Evolutionary conservation across 2,797 vertebrate species (phyloP), one percentile per base, ranked within the genome.

Genomic region (Pseudochirops corinnae): DNA sequence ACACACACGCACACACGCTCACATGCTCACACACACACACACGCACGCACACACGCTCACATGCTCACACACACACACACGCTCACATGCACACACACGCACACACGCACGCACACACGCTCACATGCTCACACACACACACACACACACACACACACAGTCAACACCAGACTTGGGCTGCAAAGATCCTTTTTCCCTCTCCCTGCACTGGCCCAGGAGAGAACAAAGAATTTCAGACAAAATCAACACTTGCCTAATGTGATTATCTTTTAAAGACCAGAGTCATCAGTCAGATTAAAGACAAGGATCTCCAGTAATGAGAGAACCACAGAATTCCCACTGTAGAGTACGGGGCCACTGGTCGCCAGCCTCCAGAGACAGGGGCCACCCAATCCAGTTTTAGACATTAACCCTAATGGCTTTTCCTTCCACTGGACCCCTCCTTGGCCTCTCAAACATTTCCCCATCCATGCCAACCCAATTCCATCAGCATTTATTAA

Each of bases 271-370:
- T 13, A 95, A 96, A 96, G 92, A 31, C 93, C 56, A 50, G 96
- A 94, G 28, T 92, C 94, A 96, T 95, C 95, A 97, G 74, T 13
- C 95, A 82, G 74, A 55, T 93, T 94, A 91, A 96, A 94, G 92
- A 24, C 9, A 24, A 2, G 94, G 58, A 62, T 4, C 31, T 62
- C 29, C 92, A 92, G 21, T 50, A 18, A 52, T 90, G 90, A 55
- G 50, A 74, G 93, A 94, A 55, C 31, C 33, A 24, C 82, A 92
- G 55, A 24, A 82, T 21, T 58, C 56, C 56, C 58, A 26, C 50
- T 26, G 46, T 13, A 90, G 10, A n/a, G n/a, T 33, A 62, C 62
- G 39, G 24, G 7, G 82, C 67, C 52, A 52, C 58, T 90, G 74
- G 90, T 12, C 50, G 74, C 67, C 33, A 74, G 46, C 31, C 29